phyloP scores from a whole-genome alignment of 2,888 invertebrate genomes.

The Eilema sororculum region DNA sequence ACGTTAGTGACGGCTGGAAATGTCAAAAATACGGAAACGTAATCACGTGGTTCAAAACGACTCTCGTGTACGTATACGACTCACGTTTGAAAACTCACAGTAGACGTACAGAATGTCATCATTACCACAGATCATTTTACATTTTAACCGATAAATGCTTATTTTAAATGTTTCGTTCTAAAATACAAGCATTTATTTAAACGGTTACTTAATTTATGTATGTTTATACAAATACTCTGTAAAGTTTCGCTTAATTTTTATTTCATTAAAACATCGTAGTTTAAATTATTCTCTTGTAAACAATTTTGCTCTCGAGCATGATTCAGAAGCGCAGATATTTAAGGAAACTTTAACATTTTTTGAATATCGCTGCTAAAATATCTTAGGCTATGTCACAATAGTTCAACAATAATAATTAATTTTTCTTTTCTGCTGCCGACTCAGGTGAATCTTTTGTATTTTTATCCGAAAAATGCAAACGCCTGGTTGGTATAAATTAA shows the following conservation, averaged over 20 bases:
- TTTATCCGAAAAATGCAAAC: no score
- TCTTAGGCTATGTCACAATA: constrained; percentile 2
- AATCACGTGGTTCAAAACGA: no score
- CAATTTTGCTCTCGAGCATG: neutral
- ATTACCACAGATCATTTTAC: constrained; percentile 10
- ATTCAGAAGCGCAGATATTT: neutral
- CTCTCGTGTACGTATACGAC: no score
- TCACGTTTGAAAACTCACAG: no score
- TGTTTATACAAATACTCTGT: neutral
- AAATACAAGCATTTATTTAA: neutral
- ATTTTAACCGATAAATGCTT: neutral
- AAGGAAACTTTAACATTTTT: neutral
- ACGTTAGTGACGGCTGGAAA: no score
- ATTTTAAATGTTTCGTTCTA: neutral
- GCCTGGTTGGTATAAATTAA: no score
- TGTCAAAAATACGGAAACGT: no score
- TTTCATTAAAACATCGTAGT: no score
- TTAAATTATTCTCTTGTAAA: neutral
- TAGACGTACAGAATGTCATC: constrained; percentile 27
- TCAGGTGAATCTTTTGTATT: neutral
- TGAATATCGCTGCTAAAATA: neutral
- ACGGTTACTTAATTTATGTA: neutral
- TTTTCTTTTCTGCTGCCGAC: neutral
- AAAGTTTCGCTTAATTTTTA: neutral
- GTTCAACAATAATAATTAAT: constrained; percentile 14